Base-by-base conservation (phyloP, 1,140 invertebrate species). In the Pseudomyrmex flavicornis region DNA sequence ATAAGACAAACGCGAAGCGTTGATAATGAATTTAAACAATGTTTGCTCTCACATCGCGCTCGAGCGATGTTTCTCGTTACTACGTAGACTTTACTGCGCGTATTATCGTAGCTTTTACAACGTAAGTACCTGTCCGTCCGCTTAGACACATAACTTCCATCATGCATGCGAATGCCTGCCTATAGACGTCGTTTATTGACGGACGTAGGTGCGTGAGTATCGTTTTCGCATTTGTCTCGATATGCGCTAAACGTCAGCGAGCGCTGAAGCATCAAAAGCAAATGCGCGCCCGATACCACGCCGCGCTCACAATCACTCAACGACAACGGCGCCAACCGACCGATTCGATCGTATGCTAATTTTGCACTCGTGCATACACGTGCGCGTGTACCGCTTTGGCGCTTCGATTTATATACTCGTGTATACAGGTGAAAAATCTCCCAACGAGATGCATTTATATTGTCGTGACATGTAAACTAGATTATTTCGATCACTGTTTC, bases 271-370 rank as follows among this genome's bases (percentile, higher is more conserved):
- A 50, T 69, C 76, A 80, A 80, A 72, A 54, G 54, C 66, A 22
- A 35, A 20, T 50, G 70, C 66, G 66, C 26, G n/a, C n/a, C 52
- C 35, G 44, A 35, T 72, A 20, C 46, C 48, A 20, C 52, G 50
- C 50, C 13, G 5, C 35, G n/a, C n/a, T 79, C 52, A 56, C 76
- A 70, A 80, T 70, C 76, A 48, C 15, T 59, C 76, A 50, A 59
- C 44, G 74, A 35, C 52, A 56, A 72, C 54, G 17, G 52, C 44
- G n/a, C 48, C 20, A 15, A 35, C 46, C 22, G 20, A 79, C 70
- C 46, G 17, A 79, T 80, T 80, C 35, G 76, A 59, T 80, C 66
- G 46, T 80, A 80, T 61, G 76, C 66, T 72, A 72, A 80, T 72
- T 59, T 59, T 35, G 35, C 54, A 59, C 22, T 70, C 66, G 52